Evolutionary conservation across 2,113 vertebrate species (phyloP).

Genomic region (Oreochromis niloticus): DNA sequence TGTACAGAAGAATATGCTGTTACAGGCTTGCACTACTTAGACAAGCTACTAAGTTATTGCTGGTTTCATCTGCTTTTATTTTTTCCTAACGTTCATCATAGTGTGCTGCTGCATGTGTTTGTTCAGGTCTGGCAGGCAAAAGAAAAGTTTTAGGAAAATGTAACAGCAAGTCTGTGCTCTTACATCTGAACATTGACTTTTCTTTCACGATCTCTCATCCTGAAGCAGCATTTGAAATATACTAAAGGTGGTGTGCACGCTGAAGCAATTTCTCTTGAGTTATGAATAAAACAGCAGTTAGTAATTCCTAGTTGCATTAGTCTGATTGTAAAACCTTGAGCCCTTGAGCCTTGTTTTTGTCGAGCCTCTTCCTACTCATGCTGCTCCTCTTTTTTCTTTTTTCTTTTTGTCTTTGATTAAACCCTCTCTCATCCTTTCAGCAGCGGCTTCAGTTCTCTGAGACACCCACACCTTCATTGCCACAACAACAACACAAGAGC

Average conservation of each 20-base stretch:
- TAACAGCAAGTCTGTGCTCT: not conserved
- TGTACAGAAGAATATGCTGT: not conserved
- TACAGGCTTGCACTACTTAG: not conserved
- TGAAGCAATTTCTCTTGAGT: not conserved
- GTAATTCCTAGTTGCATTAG: not conserved
- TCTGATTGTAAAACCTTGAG: not conserved
- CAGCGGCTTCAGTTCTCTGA: constrained; percentile 72
- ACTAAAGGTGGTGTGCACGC: not conserved
- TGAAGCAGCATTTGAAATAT: not conserved
- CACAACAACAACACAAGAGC: constrained; percentile 52
- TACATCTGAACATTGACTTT: not conserved
- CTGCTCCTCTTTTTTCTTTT: not conserved
- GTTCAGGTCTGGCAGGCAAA: not conserved
- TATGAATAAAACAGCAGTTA: not conserved
- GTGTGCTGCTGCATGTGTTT: not conserved
- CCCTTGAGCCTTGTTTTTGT: not conserved
- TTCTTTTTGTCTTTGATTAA: not conserved
- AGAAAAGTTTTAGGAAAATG: not conserved
- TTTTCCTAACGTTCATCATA: not conserved
- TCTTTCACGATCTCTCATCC: not conserved
- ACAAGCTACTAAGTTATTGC: not conserved
- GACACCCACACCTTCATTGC: constrained; percentile 28
- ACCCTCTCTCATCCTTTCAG: not conserved
- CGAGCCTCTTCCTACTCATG: not conserved
- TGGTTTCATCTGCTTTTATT: not conserved